Evolutionary conservation across 2,797 vertebrate species (phyloP).

Genomic region (Lutjanus campechanus): DNA sequence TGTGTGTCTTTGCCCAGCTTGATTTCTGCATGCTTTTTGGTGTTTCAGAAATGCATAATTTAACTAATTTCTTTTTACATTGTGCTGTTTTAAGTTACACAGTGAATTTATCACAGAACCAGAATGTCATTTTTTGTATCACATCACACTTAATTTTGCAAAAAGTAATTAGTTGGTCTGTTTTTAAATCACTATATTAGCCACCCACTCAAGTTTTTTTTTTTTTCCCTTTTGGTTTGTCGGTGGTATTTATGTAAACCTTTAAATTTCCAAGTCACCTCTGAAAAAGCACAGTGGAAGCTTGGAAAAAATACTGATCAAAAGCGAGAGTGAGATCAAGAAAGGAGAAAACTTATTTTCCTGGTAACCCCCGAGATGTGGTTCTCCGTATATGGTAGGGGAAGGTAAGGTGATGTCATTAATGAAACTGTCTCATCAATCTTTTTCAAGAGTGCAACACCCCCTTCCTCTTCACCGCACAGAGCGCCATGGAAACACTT

Average conservation of each 20-base stretch:
- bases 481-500: slow-evolving; percentile 93
- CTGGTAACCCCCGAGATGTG: slow-evolving; percentile 92
- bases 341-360: slow-evolving; percentile 49
- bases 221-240: slow-evolving; percentile 6
- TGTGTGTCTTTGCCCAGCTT: slow-evolving; percentile 70
- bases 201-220: slow-evolving; percentile 1
- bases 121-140: slow-evolving; percentile 12
- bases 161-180: not conserved
- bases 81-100: slow-evolving; percentile 49
- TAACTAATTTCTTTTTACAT: slow-evolving; percentile 65
- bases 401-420: slow-evolving; percentile 87
- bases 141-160: slow-evolving; percentile 2
- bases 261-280: slow-evolving; percentile 51
- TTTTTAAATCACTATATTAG: slow-evolving; percentile 8
- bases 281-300: slow-evolving; percentile 89
- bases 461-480: slow-evolving; percentile 87
- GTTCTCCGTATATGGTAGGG: slow-evolving; percentile 87
- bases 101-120: not conserved
- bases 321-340: slow-evolving; percentile 36
- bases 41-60: slow-evolving; percentile 80
- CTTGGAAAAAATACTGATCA: slow-evolving; percentile 48
- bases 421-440: slow-evolving; percentile 94
- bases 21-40: slow-evolving; percentile 84
- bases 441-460: slow-evolving; percentile 95
- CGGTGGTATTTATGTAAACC: slow-evolving; percentile 6